Base-by-base conservation (phyloP, 2,113 vertebrate species). In the Podiceps cristatus region DNA sequence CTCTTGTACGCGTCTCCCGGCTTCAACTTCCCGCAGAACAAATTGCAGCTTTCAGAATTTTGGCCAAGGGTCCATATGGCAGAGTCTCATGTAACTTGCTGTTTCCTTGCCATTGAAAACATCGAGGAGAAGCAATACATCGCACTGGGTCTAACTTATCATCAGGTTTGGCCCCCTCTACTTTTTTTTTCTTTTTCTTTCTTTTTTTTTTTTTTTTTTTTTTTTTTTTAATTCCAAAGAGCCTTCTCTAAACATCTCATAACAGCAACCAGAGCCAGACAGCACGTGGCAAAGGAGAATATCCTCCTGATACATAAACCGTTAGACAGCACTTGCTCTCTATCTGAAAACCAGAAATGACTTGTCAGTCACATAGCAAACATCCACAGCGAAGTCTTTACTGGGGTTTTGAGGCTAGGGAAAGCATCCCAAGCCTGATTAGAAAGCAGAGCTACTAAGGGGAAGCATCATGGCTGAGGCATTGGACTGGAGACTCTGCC, bases 211-310 rank as follows among this genome's bases (percentile, higher is more conserved):
- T n/a, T n/a, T n/a, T n/a, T n/a, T n/a, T n/a, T n/a, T n/a, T n/a
- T n/a, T 13, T 24, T n/a, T n/a, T 77, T 66, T 42, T 76, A 1
- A 29, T 89, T 86, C 47, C 77, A 59, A 83, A 84, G 11, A 74
- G 44, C 63, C 27, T 62, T 83, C 11, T 82, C 76, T n/a, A 69
- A 93, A 74, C 25, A 52, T 91, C 31, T 88, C 42, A 13, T 53
- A 82, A 58, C 13, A 93, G 73, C 63, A 85, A 50, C 13, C 59
- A 92, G 68, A 91, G 71, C 68, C 90, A 95, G 69, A 40, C 56
- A 82, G 49, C 66, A 40, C 37, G 68, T 72, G 76, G 91, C 90
- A 97, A 96, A 95, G 52, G 19, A 92, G 44, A 96, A 60, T 78
- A 83, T 62, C 19, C 60, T 96, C 83, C 67, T 92, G 58, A 93